Evolutionary conservation across 2,113 vertebrate genomes (phyloP).

Genomic region (Rafetus swinhoei): DNA sequence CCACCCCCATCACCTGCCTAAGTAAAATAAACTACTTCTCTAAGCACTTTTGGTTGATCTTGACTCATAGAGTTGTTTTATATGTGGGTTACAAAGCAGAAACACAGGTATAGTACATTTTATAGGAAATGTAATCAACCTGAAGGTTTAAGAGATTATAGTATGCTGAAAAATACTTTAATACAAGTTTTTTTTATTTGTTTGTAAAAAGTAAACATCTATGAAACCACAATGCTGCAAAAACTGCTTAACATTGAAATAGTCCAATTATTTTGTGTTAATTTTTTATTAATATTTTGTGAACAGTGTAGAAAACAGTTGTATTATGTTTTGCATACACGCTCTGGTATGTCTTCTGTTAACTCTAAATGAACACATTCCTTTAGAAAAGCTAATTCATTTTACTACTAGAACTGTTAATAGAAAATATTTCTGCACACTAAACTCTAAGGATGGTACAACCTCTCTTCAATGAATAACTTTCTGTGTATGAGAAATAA

Average conservation of each 20-base stretch:
- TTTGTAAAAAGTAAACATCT: neutral
- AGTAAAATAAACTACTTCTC: neutral
- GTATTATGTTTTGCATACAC: neutral
- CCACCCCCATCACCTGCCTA: neutral
- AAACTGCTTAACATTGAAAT: neutral
- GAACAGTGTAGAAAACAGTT: neutral
- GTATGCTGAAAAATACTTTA: neutral
- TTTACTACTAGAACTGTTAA: neutral
- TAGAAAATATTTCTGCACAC: neutral
- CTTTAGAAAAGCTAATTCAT: fast-evolving
- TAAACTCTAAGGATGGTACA: neutral
- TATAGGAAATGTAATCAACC: neutral
- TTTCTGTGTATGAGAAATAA: neutral
- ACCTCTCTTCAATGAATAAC: neutral
- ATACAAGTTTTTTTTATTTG: neutral
- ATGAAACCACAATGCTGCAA: neutral
- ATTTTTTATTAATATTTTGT: neutral
- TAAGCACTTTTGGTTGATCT: neutral
- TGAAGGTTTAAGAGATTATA: neutral
- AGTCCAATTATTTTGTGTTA: neutral
- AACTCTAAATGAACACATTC: neutral
- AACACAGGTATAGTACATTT: neutral
- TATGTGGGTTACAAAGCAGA: neutral
- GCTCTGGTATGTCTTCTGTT: neutral
- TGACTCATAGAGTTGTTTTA: neutral